Percentiles rank a stretch among this genome's conserved stretches.
phyloP scores from a whole-genome alignment of 2,113 vertebrate species.

The Nesoenas mayeri region DNA sequence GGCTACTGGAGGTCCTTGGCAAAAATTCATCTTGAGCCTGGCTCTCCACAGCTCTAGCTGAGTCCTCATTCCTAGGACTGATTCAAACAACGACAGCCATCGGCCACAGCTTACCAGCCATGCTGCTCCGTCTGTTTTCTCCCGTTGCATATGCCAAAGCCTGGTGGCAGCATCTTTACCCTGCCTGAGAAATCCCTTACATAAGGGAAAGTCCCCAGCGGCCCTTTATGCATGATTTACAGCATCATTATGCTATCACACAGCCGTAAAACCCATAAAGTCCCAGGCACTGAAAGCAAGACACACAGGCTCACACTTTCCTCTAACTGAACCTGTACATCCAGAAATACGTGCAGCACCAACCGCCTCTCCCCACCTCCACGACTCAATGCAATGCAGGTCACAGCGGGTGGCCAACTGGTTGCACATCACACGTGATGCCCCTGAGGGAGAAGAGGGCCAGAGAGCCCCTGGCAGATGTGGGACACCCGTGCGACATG shows the following conservation, averaged over 20 bases:
- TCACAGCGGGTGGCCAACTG: background rate
- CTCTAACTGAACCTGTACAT: background rate
- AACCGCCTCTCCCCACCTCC: background rate
- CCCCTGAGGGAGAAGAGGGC: background rate
- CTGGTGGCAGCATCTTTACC: conserved; percentile 23
- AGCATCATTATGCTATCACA: conserved; percentile 20
- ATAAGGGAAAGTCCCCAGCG: conserved; percentile 24
- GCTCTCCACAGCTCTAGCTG: background rate
- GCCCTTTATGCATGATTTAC: conserved; percentile 57
- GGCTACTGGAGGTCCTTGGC: conserved; percentile 41
- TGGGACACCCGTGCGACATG: rapidly evolving
- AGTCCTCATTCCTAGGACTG: background rate
- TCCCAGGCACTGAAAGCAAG: conserved; percentile 22
- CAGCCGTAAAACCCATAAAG: conserved; percentile 34
- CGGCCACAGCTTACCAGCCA: conserved; percentile 15
- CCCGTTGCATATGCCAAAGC: background rate
- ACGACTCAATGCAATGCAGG: rapidly evolving
- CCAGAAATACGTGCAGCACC: rapidly evolving
- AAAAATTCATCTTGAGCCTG: background rate
- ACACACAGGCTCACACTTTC: background rate
- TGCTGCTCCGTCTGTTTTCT: background rate
- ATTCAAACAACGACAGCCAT: background rate
- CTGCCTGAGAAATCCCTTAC: conserved; percentile 36
- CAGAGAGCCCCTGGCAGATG: background rate
- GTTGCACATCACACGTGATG: rapidly evolving